Base-by-base conservation (phyloP, 1,140 invertebrate genomes). In the Caerostris extrusa region DNA sequence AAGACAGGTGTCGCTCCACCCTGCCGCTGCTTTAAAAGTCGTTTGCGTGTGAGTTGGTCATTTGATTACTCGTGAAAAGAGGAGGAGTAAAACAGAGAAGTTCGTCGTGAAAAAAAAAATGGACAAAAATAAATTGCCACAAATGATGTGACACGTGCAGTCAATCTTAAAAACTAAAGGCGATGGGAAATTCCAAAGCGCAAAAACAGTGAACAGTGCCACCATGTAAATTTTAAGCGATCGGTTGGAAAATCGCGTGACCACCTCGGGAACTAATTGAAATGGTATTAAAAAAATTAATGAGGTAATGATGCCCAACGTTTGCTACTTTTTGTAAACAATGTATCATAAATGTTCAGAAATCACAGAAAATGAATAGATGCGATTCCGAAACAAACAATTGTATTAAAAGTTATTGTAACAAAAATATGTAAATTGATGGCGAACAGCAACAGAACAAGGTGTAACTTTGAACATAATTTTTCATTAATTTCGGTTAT, bases 1-100 rank as follows among this genome's bases (percentile, higher is more conserved):
- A 82, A 87, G 91, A 86, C 91, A 93, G 91, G 91, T 93, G 91
- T 93, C 56, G 85, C 82, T 64, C 64, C 91, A 69, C 91, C 82
- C 91, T 57, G 71, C 50, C 55, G 34, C 5, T 34, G 34, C 50
- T 34, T 14, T 53, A 53, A 77, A 77, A 77, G 53, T 61, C n/a
- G 82, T 14, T 93, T 53, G 91, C 91, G 91, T 93, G 91, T 60
- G 61, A 55, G n/a, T 69, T 60, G 82, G 83, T 87, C 91, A 93
- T 93, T 93, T 93, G 82, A 82, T 56, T 81, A 85, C 71, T 77
- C 71, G 71, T 77, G 83, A 85, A 85, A 85, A 85, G 55, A 55
- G 61, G 58, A n/a, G 86, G 86, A 88, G 86, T 34, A 88, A 64
- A 64, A 64, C 58, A 71, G 64, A 56, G 88, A 34, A 50, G 88